Evolutionary conservation across 1,140 invertebrate species (phyloP).

Genomic region (Euwallacea similis): DNA sequence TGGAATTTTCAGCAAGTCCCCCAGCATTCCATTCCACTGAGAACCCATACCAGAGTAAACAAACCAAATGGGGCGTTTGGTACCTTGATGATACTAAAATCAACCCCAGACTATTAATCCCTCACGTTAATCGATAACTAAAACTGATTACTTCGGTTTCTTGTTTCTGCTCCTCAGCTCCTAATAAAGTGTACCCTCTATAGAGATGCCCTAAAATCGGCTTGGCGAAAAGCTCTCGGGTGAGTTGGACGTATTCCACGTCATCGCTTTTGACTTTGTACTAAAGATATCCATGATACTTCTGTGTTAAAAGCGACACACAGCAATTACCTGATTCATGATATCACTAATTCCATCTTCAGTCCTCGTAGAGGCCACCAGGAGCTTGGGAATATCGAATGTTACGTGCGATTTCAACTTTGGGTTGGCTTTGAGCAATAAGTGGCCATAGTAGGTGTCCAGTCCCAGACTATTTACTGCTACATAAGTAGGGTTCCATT

Average conservation of each 20-base stretch:
- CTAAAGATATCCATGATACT: slow-evolving; percentile 4
- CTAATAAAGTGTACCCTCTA: slow-evolving; percentile 61
- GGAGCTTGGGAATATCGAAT: slow-evolving; percentile 61
- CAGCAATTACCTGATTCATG: slow-evolving; percentile 56
- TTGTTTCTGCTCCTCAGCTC: slow-evolving; percentile 41
- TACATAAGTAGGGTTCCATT: slow-evolving; percentile 63
- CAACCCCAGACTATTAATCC: not conserved
- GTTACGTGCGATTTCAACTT: slow-evolving; percentile 55
- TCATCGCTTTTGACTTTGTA: slow-evolving; percentile 49
- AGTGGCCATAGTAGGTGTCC: slow-evolving; percentile 68
- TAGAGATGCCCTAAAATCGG: slow-evolving; percentile 64
- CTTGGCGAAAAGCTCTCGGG: slow-evolving; percentile 57
- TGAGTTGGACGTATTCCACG: slow-evolving; percentile 59
- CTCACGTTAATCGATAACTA: not conserved
- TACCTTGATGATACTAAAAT: slow-evolving; percentile 55
- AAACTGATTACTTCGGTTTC: slow-evolving; percentile 46
- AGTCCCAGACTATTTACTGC: slow-evolving; percentile 66
- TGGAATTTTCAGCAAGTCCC: slow-evolving; percentile 63
- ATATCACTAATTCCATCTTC: slow-evolving; percentile 66
- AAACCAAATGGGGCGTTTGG: slow-evolving; percentile 59
- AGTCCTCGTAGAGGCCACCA: slow-evolving; percentile 67
- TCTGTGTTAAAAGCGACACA: not conserved
- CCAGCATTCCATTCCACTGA: slow-evolving; percentile 71
- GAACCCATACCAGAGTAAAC: slow-evolving; percentile 73
- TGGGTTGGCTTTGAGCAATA: slow-evolving; percentile 62